Base-by-base conservation (phyloP, 2,888 invertebrate genomes). In the Ophion costatus region DNA sequence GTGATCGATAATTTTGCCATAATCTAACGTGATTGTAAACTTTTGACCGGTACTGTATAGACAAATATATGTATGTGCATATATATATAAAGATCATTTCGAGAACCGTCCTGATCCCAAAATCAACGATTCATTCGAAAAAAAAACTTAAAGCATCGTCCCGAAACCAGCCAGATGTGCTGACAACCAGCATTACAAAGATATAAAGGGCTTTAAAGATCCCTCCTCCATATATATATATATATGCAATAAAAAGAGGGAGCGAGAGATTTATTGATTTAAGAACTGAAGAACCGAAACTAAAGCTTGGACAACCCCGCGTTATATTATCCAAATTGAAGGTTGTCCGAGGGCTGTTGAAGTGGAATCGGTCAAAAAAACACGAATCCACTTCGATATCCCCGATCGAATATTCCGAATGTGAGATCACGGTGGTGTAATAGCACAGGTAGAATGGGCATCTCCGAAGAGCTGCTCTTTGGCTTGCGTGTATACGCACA, bases 281-380 rank as follows among this genome's bases (percentile, higher is more conserved):
- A 86, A 82, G 84, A 83, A 86, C 86, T 78, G 84, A 83, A 83
- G 86, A 83, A 85, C 84, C 84, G 84, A 86, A 86, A 85, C 77
- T 75, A 81, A 78, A 83, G 78, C 75, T 77, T 77, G 77, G 85
- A 85, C 85, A 84, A 84, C 79, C 74, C 80, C 78, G 81, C 83
- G 87, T 85, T 83, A 83, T 85, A 85, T 85, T 83, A 87, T 87
- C 83, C 85, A 81, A 86, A 86, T 83, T 83, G 85, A 83, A 83
- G 77, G 59, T 81, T 85, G 81, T 77, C 84, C 73, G 64, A 66
- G 63, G 71, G 42, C 29, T 57, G 66, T n/a, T 61, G 70, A 75
- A 75, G 82, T 45, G 78, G 80, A 45, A 71, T 83, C 82, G 83
- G 71, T 73, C 59, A 77, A 81, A 84, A 84, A 86, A 80, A 70